Percentiles rank a stretch among this genome's conserved stretches.
These are phyloP conservation scores for Pachyseris speciosa DNA, from an alignment of 64 coral and sea anemone species.

Conservation along the genomic window DNA sequence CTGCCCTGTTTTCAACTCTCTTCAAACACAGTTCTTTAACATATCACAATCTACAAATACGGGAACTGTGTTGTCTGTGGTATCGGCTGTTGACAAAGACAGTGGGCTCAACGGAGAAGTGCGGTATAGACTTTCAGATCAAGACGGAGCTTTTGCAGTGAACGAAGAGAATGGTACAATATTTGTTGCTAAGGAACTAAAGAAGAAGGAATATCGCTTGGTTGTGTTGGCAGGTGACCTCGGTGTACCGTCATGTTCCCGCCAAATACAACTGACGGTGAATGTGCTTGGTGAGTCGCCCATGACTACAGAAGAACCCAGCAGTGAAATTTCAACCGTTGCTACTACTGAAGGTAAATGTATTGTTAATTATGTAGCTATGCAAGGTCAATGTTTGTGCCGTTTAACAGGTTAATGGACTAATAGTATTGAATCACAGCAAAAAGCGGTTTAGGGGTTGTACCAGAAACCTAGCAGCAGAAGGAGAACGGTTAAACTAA, in stretches of 20 bases:
- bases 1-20: conserved; percentile 64
- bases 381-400: no score
- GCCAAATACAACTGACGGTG: conserved; percentile 29
- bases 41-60: conserved; percentile 4
- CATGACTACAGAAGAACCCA: not conserved
- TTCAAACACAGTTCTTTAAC: conserved; percentile 7
- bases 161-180: conserved; percentile 21
- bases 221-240: conserved; percentile 51
- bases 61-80: conserved; percentile 26
- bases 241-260: conserved; percentile 60
- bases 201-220: conserved; percentile 10
- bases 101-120: conserved; percentile 65
- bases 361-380: no score
- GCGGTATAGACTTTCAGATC: conserved; percentile 14
- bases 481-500: no score
- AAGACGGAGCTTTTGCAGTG: conserved; percentile 29
- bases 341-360: not conserved
- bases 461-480: no score
- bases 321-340: not conserved
- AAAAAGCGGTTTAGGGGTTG: no score
- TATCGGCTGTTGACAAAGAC: conserved; percentile 65
- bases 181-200: not conserved
- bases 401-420: no score
- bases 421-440: no score
- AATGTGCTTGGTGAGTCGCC: not conserved